phyloP scores from a whole-genome alignment of 2,113 vertebrate genomes.

The Calidris pugnax region DNA sequence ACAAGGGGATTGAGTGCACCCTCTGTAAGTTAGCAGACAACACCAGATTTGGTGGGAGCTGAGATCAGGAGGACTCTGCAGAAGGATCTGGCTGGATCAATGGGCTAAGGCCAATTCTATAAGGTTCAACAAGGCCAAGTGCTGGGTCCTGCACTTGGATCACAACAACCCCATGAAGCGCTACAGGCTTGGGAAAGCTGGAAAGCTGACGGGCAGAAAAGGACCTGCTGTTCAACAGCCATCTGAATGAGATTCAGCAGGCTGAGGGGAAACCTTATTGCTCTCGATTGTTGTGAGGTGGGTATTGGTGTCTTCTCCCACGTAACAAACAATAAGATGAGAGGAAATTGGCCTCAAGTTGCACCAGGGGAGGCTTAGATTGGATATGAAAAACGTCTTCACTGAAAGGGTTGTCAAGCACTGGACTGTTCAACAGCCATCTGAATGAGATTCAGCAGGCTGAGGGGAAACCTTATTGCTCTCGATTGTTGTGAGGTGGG shows the following conservation, averaged over 20 bases:
- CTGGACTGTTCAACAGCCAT: not conserved
- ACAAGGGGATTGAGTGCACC: fast-evolving
- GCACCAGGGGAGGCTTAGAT: not conserved
- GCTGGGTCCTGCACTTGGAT: fast-evolving
- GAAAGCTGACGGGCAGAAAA: not conserved
- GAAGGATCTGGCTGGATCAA: too few species aligned
- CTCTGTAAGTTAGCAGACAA: not conserved
- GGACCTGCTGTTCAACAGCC: not conserved
- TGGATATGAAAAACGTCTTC: not conserved
- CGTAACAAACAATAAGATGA: not conserved
- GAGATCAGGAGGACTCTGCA: not conserved
- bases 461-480: not conserved
- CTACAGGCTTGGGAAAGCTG: not conserved
- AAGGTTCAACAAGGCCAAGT: not conserved
- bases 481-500: not conserved
- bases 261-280: not conserved
- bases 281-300: not conserved
- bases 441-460: not conserved
- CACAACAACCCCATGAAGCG: fast-evolving
- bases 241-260: too few species aligned
- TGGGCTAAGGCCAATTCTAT: not conserved
- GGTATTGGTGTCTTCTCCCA: not conserved
- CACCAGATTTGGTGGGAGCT: too few species aligned
- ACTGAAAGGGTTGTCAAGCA: not conserved
- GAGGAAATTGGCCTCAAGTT: not conserved